Evolutionary conservation across 2,888 invertebrate genomes (phyloP).

Genomic region (Stomorhina lunata): DNA sequence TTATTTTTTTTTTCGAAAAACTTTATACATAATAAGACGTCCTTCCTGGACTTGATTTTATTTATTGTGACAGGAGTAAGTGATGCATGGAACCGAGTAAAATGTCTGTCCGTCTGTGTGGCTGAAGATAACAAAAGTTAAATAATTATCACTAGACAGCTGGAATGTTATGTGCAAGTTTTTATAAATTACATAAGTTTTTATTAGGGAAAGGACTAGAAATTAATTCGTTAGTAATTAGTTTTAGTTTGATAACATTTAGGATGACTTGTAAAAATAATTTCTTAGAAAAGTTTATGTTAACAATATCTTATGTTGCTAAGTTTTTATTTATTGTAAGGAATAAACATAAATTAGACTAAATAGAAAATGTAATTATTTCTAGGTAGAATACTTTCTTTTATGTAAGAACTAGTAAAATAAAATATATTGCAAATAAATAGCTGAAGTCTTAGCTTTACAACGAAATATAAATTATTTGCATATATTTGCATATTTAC

Average conservation of each 20-base stretch:
- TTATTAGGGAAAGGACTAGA: background rate
- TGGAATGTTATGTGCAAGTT: conserved; percentile 5
- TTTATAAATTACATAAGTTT: conserved; percentile 7
- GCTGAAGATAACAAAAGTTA: background rate
- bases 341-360: too few species aligned
- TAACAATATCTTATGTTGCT: too few species aligned
- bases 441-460: too few species aligned
- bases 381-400: background rate
- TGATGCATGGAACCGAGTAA: background rate
- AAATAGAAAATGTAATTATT: conserved; percentile 1
- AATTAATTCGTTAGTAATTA: background rate
- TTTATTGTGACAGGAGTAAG: conserved; percentile 20
- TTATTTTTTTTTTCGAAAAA: background rate
- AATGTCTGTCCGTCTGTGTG: background rate
- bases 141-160: background rate
- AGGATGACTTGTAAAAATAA: too few species aligned
- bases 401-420: background rate
- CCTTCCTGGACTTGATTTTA: conserved; percentile 11
- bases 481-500: too few species aligned
- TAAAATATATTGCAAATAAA: background rate
- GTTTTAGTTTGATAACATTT: background rate
- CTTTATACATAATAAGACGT: background rate
- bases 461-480: too few species aligned
- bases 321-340: too few species aligned
- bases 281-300: too few species aligned